phyloP scores from a whole-genome alignment of 2,113 vertebrate genomes.

The Tylochromis polylepis region DNA sequence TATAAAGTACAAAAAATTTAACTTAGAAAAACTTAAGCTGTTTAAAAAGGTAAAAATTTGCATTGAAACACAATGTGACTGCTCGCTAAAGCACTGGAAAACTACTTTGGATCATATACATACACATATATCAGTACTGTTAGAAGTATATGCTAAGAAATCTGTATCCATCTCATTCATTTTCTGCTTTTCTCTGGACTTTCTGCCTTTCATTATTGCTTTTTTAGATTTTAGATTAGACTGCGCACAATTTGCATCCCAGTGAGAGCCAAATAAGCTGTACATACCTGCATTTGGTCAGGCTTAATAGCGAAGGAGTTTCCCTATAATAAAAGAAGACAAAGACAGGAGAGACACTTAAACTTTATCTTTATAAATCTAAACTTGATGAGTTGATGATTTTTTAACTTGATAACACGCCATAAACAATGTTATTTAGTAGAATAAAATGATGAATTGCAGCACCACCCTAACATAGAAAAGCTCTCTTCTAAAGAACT shows the following conservation, averaged over 20 bases:
- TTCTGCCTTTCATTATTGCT: background rate
- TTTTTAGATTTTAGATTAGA: background rate
- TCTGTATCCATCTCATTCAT: background rate
- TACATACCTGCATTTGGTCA: slow-evolving; percentile 91
- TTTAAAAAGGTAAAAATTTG: background rate
- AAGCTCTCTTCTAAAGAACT: background rate
- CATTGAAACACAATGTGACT: background rate
- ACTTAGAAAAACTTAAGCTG: background rate
- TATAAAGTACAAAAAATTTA: background rate
- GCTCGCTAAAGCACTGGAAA: background rate
- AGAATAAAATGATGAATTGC: background rate
- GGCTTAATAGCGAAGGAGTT: slow-evolving; percentile 81
- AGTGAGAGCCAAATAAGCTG: background rate
- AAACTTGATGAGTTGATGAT: background rate
- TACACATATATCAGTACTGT: background rate
- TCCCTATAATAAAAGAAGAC: slow-evolving; percentile 71
- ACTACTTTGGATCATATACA: background rate
- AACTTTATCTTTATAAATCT: slow-evolving; percentile 16
- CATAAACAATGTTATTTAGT: background rate
- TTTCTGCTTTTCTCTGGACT: background rate
- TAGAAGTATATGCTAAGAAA: background rate
- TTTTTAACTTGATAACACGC: background rate
- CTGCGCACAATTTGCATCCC: background rate
- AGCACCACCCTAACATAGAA: background rate
- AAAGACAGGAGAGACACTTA: background rate